Evolutionary conservation across 2,888 invertebrate genomes (phyloP), one percentile per base, ranked within the genome.

Genomic region (Andrena bucephala): DNA sequence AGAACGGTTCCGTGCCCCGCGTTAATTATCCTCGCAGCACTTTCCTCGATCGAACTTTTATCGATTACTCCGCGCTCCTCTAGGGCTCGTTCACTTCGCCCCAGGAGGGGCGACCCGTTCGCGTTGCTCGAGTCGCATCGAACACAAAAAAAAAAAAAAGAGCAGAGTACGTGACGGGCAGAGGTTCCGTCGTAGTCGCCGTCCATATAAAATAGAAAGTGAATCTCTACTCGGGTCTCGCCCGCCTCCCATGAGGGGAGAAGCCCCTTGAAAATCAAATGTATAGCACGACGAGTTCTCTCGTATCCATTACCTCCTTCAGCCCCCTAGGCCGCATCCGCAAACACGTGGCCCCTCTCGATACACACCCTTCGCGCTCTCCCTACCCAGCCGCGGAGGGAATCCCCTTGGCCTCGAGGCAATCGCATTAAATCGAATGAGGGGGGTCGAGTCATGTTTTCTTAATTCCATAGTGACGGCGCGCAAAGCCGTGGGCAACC

Each of bases 301-400:
- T 84, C 90, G 86, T 90, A 91, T 91, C 91, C 91, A 90, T 91
- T 91, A 90, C 90, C 85, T 89, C 66, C 85, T 85, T 86, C 83
- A 81, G 83, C 81, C 81, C 70, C 85, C 84, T 74, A 78, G 73
- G 65, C 76, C 82, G 84, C 78, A 81, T 88, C 77, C 83, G 85
- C 84, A 87, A 89, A 86, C 89, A 89, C 84, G 87, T 86, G 85
- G 69, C 85, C 79, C 69, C 71, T 77, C 84, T 83, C 73, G 80
- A 80, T 80, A 83, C 71, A 73, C 77, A 74, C 81, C 79, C 84
- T 65, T 78, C 75, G 69, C 67, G 66, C 70, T 72, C 68, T 63
- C 71, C 76, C 73, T 57, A 24, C 52, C 42, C 57, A 36, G 68
- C 31, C 72, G 66, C 20, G 42, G 77, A 27, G 57, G 24, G 57